Percentiles rank a stretch among this genome's conserved stretches.
phyloP scores from a whole-genome alignment of 2,888 invertebrate species.

The Ophion ventricosus region DNA sequence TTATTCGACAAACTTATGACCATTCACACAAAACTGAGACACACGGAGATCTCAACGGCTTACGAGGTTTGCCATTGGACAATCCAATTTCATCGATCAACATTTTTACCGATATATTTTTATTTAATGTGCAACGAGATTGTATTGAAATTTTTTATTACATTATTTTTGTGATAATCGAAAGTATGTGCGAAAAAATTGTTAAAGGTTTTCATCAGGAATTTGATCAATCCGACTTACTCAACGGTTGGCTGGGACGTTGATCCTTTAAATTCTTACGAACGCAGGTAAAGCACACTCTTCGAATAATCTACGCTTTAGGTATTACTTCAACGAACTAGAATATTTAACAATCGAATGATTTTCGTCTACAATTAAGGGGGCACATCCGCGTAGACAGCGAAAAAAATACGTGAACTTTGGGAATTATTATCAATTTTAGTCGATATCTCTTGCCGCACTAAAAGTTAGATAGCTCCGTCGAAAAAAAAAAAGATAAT shows the following conservation, averaged over 20 bases:
- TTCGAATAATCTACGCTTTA: neutral
- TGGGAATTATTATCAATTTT: too few species aligned
- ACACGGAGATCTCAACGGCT: neutral
- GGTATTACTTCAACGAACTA: too few species aligned
- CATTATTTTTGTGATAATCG: neutral
- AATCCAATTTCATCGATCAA: neutral
- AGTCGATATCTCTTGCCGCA: too few species aligned
- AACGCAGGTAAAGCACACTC: slow-evolving; percentile 59
- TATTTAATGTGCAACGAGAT: neutral
- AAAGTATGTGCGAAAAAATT: neutral
- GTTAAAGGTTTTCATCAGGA: slow-evolving; percentile 31
- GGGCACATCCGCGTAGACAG: too few species aligned
- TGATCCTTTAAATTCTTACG: slow-evolving; percentile 23
- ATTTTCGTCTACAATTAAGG: too few species aligned
- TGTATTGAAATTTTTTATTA: neutral
- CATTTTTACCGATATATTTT: neutral
- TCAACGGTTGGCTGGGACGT: slow-evolving; percentile 32
- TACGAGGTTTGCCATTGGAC: slow-evolving; percentile 5
- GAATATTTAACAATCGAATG: too few species aligned
- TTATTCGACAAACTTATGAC: slow-evolving; percentile 61
- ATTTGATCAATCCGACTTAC: slow-evolving; percentile 36
- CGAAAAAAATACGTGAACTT: too few species aligned
- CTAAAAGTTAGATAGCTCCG: too few species aligned
- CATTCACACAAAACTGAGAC: slow-evolving; percentile 43
- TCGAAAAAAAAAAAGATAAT: too few species aligned